Percentiles rank a stretch among this genome's conserved stretches.
These are phyloP conservation scores for Chymomyza caudatula DNA, from an alignment of 2,888 invertebrate genomes.

Conservation along the genomic window DNA sequence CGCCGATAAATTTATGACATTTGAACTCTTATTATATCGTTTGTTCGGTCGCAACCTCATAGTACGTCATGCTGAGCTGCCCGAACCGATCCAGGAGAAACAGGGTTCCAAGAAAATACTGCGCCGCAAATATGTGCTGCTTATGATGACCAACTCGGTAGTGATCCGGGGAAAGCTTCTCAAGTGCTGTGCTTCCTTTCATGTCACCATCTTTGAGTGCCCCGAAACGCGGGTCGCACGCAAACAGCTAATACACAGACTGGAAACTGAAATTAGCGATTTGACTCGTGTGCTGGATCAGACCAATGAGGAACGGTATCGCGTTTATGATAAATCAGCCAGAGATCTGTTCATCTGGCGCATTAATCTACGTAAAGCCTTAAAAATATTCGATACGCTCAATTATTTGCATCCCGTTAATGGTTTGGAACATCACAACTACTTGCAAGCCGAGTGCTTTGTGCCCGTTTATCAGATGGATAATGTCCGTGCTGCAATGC, in stretches of 20 bases:
- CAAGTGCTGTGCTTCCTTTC: conserved; percentile 91
- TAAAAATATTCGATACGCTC: conserved; percentile 92
- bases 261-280: conserved; percentile 87
- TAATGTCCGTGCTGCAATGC: conserved; percentile 86
- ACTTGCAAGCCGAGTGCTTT: conserved; percentile 93
- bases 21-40: conserved; percentile 97
- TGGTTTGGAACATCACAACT: conserved; percentile 83
- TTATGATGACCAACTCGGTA: conserved; percentile 87
- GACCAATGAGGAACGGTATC: conserved; percentile 86
- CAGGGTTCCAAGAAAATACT: neutral
- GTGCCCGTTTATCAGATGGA: conserved; percentile 85
- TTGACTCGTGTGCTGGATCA: conserved; percentile 85
- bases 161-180: conserved; percentile 87
- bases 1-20: conserved; percentile 92
- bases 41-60: conserved; percentile 97
- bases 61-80: conserved; percentile 93
- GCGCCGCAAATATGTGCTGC: conserved; percentile 87
- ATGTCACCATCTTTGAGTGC: conserved; percentile 90
- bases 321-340: conserved; percentile 80
- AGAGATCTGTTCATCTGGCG: conserved; percentile 82
- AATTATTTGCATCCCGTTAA: conserved; percentile 93
- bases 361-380: conserved; percentile 88
- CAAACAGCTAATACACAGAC: conserved; percentile 85
- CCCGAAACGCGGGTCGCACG: conserved; percentile 87
- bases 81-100: conserved; percentile 87